phyloP scores from a whole-genome alignment of 2,113 vertebrate genomes.

The Lota lota region DNA sequence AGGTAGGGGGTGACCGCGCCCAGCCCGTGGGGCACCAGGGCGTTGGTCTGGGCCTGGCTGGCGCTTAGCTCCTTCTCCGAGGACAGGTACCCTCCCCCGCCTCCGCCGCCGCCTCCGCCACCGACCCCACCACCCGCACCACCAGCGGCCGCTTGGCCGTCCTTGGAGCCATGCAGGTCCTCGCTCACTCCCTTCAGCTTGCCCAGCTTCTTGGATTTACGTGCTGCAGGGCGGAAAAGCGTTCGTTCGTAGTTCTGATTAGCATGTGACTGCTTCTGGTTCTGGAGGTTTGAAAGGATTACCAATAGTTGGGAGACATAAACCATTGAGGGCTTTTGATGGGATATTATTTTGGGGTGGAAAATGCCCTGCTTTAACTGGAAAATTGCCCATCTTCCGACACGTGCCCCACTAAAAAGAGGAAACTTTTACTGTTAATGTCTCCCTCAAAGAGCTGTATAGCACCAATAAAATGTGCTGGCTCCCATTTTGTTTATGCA shows the following conservation, averaged over 20 bases:
- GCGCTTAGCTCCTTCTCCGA: conserved; percentile 84
- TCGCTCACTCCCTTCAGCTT: conserved; percentile 93
- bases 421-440: no score
- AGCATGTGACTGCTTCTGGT: conserved; percentile 1
- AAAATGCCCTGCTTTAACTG: no score
- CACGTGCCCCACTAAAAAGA: no score
- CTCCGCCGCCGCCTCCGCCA: conserved; percentile 9
- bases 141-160: conserved; percentile 70
- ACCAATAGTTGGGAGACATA: no score
- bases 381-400: no score
- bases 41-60: conserved; percentile 72
- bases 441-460: no score
- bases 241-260: neutral
- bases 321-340: no score
- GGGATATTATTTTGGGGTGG: no score
- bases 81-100: conserved; percentile 73
- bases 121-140: neutral
- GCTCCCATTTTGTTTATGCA: no score
- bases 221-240: conserved; percentile 71
- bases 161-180: conserved; percentile 86
- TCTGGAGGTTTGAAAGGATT: no score
- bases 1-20: conserved; percentile 82
- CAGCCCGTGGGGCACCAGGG: conserved; percentile 86
- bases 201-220: conserved; percentile 96
- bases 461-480: no score